Evolutionary conservation across 2,113 vertebrate genomes (phyloP).

Genomic region (Ceyx margarethae): DNA sequence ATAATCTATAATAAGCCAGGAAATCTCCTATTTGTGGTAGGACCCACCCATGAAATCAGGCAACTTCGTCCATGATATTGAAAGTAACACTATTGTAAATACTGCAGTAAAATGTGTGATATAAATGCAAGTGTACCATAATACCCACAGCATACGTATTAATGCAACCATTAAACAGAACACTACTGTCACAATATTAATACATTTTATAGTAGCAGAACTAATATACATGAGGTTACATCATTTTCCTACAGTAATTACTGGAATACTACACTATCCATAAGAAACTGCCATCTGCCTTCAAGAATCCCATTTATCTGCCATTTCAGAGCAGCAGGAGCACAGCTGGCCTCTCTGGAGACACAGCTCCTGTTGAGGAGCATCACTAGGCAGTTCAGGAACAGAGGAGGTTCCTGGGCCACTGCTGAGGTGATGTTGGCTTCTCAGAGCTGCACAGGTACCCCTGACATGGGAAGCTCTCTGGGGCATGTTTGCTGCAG

Average conservation of each 20-base stretch:
- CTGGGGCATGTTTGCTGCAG: not conserved
- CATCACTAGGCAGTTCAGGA: not conserved
- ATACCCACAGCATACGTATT: not conserved
- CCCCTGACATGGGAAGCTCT: not conserved
- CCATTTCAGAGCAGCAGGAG: constrained; percentile 9
- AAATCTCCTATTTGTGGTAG: not conserved
- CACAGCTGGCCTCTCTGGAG: constrained; percentile 22
- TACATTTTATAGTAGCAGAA: constrained; percentile 42
- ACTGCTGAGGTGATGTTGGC: not conserved
- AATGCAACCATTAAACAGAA: constrained; percentile 35
- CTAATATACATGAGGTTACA: constrained; percentile 47
- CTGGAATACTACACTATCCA: constrained; percentile 42
- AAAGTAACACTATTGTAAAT: not conserved
- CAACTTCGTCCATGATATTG: not conserved
- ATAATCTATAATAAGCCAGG: not conserved
- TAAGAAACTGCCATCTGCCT: constrained; percentile 55
- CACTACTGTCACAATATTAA: not conserved
- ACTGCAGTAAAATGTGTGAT: not conserved
- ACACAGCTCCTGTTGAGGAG: not conserved
- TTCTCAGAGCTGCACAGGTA: not conserved
- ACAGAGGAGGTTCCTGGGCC: not conserved
- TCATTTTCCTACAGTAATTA: constrained; percentile 62
- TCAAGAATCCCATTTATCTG: constrained; percentile 28
- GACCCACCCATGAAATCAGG: not conserved
- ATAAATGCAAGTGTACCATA: not conserved